Base-by-base conservation (phyloP, 1,140 invertebrate species). In the Trinorchestia longiramus region DNA sequence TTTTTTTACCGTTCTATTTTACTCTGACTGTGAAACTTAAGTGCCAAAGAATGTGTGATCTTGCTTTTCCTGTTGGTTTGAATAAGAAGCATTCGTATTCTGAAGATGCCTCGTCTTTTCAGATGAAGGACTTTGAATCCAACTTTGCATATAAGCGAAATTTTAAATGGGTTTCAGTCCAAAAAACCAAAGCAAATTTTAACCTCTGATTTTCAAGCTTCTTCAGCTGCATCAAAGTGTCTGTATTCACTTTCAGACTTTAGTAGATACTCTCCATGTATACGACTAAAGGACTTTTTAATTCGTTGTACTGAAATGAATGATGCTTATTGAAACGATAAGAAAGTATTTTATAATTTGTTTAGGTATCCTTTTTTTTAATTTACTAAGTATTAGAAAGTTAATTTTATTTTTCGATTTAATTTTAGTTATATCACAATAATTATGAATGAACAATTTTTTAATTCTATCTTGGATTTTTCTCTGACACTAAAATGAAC, bases 1-100 rank as follows among this genome's bases (percentile, higher is more conserved):
- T 45, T 94, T 94, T 92, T 94, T 94, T 43, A 47, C 43, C 92
- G 43, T 47, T 47, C 62, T 77, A 45, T 94, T 94, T 94, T 11
- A 42, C 19, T n/a, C 92, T 28, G 43, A 43, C 92, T 94, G 36
- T 94, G 44, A 94, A 94, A 47, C 43, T 43, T 44, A 91, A 43
- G 11, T 94, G 92, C 41, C 43, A 94, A 43, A 43, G 92, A 94
- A 94, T 94, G 44, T 94, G 43, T 11, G 62, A 77, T 77, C 62
- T 28, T 77, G 15, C 43, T 45, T n/a, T 45, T 92, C 43, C 11
- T 44, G 45, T 45, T 43, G 92, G 45, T 94, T 94, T 43, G 88
- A 43, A 94, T 42, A 43, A 94, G 92, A n/a, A 17, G 41, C 92
- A 94, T 94, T 94, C 44, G 43, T 45, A 94, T 94, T 40, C 44